Conservation (phyloP, 2,797 vertebrate genomes). For the Champsocephalus gunnari region DNA sequence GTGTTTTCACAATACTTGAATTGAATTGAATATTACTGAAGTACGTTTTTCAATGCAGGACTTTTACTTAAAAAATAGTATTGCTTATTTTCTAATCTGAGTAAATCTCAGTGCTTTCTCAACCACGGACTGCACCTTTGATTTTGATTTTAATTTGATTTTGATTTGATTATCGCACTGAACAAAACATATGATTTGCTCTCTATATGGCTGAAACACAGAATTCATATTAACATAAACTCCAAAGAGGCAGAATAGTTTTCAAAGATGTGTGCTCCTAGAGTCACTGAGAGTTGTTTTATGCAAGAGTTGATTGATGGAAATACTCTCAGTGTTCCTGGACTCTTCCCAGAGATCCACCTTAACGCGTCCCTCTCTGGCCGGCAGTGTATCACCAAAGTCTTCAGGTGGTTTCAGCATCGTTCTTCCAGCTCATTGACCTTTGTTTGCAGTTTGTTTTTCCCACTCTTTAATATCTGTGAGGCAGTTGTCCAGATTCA, state of each 20-base stretch:
- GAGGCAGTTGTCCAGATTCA: conserved; percentile 3
- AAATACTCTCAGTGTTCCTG: background rate
- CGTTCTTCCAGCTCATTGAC: conserved; percentile 8
- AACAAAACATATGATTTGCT: background rate
- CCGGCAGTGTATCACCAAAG: background rate
- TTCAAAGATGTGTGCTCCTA: background rate
- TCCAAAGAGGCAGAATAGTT: background rate
- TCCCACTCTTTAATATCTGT: conserved; percentile 20
- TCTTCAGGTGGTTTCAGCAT: conserved; percentile 7
- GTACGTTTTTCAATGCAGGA: too few species aligned
- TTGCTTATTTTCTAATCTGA: too few species aligned
- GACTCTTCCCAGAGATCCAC: background rate
- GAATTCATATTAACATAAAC: background rate
- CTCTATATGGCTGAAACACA: background rate
- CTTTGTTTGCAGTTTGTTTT: conserved; percentile 21
- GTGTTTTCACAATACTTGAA: too few species aligned
- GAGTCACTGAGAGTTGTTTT: background rate
- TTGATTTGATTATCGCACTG: background rate
- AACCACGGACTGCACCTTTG: background rate
- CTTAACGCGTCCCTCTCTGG: background rate
- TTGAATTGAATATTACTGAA: too few species aligned
- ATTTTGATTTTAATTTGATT: background rate
- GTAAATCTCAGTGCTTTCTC: too few species aligned
- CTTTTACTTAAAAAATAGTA: too few species aligned
- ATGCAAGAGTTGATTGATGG: background rate